Evolutionary conservation across 2,888 invertebrate species (phyloP).

Genomic region (Orthosia incerta): DNA sequence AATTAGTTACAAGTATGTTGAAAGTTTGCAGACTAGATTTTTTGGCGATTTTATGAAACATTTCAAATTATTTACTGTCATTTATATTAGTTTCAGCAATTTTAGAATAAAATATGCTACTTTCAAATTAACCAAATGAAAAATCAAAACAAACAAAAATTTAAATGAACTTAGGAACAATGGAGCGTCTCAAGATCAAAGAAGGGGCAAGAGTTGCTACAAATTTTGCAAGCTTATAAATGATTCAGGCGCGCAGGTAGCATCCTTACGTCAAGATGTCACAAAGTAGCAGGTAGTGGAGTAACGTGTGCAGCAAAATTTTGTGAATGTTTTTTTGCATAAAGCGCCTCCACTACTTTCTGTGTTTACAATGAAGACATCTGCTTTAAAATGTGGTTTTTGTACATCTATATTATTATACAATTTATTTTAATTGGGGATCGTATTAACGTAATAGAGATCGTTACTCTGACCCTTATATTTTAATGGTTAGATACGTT

Average conservation of each 20-base stretch:
- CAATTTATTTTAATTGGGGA: constrained; percentile 63
- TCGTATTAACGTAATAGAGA: constrained; percentile 46
- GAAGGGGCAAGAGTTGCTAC: constrained; percentile 27
- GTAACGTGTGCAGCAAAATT: constrained; percentile 86
- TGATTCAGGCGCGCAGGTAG: constrained; percentile 69
- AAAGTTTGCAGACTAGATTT: not conserved
- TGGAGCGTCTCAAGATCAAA: constrained; percentile 19
- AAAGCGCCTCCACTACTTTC: constrained; percentile 74
- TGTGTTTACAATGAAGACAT: constrained; percentile 81
- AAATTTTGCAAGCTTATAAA: constrained; percentile 66
- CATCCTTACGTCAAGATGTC: constrained; percentile 89
- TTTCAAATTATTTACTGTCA: not conserved
- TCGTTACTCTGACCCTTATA: constrained; percentile 47
- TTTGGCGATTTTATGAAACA: not conserved
- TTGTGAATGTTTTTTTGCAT: constrained; percentile 85
- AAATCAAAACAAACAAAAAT: constrained; percentile 1
- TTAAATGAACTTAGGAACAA: constrained; percentile 34
- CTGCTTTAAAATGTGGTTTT: constrained; percentile 71
- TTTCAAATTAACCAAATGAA: not conserved
- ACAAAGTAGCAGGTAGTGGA: constrained; percentile 89
- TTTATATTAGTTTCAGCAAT: not conserved
- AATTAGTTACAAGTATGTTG: constrained; percentile 39
- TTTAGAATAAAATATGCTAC: not conserved
- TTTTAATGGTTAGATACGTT: constrained; percentile 44
- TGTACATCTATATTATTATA: constrained; percentile 48